Evolutionary conservation across 1,140 invertebrate species (phyloP), one percentile per base, ranked within the genome.

Genomic region (Bombus confusus): DNA sequence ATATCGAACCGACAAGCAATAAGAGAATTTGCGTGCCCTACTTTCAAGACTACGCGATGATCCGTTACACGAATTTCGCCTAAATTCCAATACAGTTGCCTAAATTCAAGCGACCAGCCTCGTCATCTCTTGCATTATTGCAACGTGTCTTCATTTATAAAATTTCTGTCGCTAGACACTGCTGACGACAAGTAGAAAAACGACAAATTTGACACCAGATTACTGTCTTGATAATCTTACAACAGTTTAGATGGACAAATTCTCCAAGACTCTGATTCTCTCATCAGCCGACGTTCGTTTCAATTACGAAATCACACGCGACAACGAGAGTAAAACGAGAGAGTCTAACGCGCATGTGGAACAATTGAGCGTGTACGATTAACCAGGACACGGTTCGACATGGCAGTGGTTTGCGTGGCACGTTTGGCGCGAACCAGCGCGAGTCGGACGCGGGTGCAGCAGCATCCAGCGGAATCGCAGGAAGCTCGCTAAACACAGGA

Each of bases 321-420:
- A 52, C 41, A 31, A 31, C n/a, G 31, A n/a, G 22, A 34, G 15
- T 15, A 37, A 37, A 57, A 75, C 28, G 28, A 22, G 22, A 13
- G 74, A 57, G 12, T 10, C 31, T 12, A 13, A 34, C 47, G n/a
- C 73, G 25, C 34, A 5, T 25, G 25, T 22, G 57, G 57, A 28
- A 77, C 47, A 62, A 59, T n/a, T 37, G 57, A 39, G 28, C 34
- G 57, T 77, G 57, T 39, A 77, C 75, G 75, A 77, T 77, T 77
- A 77, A 62, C 47, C 47, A n/a, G 74, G 47, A 57, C 74, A 28
- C 73, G 73, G 43, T 74, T 34, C n/a, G 43, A 52, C 43, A 47
- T 10, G 34, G 68, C 15, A 22, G 34, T 22, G 43, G 31, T 57
- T 37, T 28, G 47, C 47, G 43, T 47, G 41, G 31, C 71, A n/a